phyloP scores from a whole-genome alignment of 2,888 invertebrate genomes.

The Tortrix viridana region DNA sequence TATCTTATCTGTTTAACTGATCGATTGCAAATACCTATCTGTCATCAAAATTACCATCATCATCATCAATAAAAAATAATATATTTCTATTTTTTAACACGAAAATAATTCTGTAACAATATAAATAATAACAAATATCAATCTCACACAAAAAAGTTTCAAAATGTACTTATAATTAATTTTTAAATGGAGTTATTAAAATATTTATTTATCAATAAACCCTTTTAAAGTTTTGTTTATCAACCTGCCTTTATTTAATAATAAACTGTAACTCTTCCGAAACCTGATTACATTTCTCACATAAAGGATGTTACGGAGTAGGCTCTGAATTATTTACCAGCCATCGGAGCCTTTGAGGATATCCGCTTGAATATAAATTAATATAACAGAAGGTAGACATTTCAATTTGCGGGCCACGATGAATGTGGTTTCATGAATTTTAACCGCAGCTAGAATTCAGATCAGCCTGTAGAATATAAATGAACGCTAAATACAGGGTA shows the following conservation, averaged over 20 bases:
- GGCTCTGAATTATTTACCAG: slow-evolving; percentile 43
- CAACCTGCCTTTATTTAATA: slow-evolving; percentile 14
- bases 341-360: slow-evolving; percentile 31
- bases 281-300: slow-evolving; percentile 26
- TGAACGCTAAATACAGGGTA: neutral
- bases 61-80: too few relatives aligned
- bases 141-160: too few relatives aligned
- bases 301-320: slow-evolving; percentile 23
- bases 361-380: slow-evolving; percentile 44
- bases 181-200: too few relatives aligned
- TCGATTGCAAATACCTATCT: too few relatives aligned
- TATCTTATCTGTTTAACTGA: too few relatives aligned
- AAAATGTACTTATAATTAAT: too few relatives aligned
- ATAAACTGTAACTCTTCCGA: slow-evolving; percentile 7
- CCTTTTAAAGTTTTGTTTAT: slow-evolving; percentile 22
- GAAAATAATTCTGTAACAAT: too few relatives aligned
- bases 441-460: slow-evolving; percentile 39
- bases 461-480: slow-evolving; percentile 3
- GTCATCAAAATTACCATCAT: too few relatives aligned
- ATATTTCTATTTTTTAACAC: too few relatives aligned
- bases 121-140: too few relatives aligned
- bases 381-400: slow-evolving; percentile 45
- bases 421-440: slow-evolving; percentile 55
- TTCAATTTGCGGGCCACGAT: slow-evolving; percentile 53
- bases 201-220: too few relatives aligned